Evolutionary conservation across 2,797 vertebrate species (phyloP).

Genomic region (Scarus forsteni): DNA sequence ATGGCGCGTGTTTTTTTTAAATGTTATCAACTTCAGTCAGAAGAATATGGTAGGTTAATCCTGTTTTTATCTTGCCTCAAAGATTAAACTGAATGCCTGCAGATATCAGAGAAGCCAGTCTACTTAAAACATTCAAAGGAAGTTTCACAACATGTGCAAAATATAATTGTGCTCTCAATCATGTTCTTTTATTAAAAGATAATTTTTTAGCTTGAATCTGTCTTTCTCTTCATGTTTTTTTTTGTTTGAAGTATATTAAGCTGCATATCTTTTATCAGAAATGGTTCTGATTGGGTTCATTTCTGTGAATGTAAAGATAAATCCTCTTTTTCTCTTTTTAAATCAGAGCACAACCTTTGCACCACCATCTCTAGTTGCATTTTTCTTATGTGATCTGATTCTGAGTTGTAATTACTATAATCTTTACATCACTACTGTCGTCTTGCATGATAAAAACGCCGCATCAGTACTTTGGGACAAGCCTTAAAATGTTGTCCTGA

Average conservation of each 20-base stretch:
- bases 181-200: too few relatives aligned
- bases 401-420: not conserved
- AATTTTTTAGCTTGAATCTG: too few relatives aligned
- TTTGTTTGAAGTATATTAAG: too few relatives aligned
- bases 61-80: not conserved
- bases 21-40: not conserved
- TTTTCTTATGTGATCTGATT: not conserved
- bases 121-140: not conserved
- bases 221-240: too few relatives aligned
- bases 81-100: not conserved
- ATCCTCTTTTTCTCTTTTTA: not conserved
- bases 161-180: too few relatives aligned
- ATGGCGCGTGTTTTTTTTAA: not conserved
- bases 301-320: too few relatives aligned
- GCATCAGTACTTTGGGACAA: not conserved
- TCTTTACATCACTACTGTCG: not conserved
- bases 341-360: not conserved
- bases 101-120: not conserved
- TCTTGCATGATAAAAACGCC: not conserved
- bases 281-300: too few relatives aligned
- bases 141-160: too few relatives aligned
- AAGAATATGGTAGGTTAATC: not conserved
- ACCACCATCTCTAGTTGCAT: not conserved
- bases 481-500: constrained; percentile 6
- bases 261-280: too few relatives aligned